Percentiles rank a stretch among this genome's conserved stretches.
Conservation (phyloP, 2,888 invertebrate genomes). For the Seira ritae region DNA sequence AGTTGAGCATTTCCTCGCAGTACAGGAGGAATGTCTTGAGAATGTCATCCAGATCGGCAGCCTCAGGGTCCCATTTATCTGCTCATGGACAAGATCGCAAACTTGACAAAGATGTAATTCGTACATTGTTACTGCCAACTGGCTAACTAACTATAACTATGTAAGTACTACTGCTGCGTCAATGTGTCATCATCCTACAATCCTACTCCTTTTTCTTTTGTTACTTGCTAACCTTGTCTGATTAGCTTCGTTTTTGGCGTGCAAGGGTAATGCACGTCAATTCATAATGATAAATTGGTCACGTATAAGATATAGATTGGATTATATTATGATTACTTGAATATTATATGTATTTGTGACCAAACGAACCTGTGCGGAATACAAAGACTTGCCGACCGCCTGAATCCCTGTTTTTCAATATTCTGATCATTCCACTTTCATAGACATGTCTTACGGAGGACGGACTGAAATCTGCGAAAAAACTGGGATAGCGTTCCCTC, state of each 20-base stretch:
- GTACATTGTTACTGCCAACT: neutral
- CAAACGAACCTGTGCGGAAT: constrained; percentile 60
- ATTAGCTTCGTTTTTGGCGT: too few relatives aligned
- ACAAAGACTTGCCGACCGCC: constrained; percentile 58
- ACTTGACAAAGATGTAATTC: too few relatives aligned
- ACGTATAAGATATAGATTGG: too few relatives aligned
- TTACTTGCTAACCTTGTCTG: neutral
- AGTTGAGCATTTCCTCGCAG: constrained; percentile 75
- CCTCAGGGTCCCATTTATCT: constrained; percentile 76
- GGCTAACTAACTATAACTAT: too few relatives aligned
- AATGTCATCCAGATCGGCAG: constrained; percentile 75
- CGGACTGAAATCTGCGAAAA: constrained; percentile 55
- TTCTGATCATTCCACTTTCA: constrained; percentile 61
- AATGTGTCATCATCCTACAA: too few relatives aligned
- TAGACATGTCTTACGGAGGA: constrained; percentile 55
- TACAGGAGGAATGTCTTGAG: constrained; percentile 75
- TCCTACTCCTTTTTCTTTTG: too few relatives aligned
- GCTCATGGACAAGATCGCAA: constrained; percentile 5
- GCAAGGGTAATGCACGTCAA: too few relatives aligned
- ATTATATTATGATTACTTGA: too few relatives aligned
- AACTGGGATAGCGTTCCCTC: constrained; percentile 49
- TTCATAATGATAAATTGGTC: too few relatives aligned
- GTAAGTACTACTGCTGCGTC: too few relatives aligned
- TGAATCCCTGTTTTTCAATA: constrained; percentile 56
- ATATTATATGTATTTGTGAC: too few relatives aligned